phyloP scores from a whole-genome alignment of 2,888 invertebrate species.

The Iphiclides podalirius region DNA sequence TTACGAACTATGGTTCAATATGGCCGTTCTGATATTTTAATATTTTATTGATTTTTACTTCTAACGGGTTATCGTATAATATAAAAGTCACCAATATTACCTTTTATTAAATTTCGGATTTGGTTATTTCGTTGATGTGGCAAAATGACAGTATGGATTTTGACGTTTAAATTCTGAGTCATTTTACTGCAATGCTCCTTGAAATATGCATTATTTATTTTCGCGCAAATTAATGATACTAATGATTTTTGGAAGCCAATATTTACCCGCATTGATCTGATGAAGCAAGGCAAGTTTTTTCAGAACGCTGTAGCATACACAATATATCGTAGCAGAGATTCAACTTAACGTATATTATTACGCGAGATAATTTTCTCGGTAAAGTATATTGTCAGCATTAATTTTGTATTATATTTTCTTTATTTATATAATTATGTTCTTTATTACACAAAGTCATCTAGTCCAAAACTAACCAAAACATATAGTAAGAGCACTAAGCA shows the following conservation, averaged over 20 bases:
- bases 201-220: conserved; percentile 33
- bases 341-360: no score
- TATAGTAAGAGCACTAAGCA: no score
- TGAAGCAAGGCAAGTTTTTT: background rate
- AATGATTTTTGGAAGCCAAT: background rate
- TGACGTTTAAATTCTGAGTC: conserved; percentile 74
- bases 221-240: conserved; percentile 29
- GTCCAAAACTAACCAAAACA: no score
- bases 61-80: conserved; percentile 22
- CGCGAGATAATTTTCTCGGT: no score
- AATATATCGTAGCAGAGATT: conserved; percentile 27
- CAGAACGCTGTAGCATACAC: conserved; percentile 33
- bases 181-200: conserved; percentile 46
- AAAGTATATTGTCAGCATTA: no score
- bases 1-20: conserved; percentile 63
- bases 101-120: conserved; percentile 24
- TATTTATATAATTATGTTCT: no score
- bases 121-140: conserved; percentile 65
- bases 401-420: no score
- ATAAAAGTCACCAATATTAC: conserved; percentile 15
- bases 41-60: conserved; percentile 34
- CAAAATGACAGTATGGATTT: conserved; percentile 70
- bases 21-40: conserved; percentile 68
- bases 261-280: background rate
- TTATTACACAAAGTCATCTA: no score